A percentile compares a stretch with the other conserved stretches of the same genome.
These are phyloP conservation scores for Akabosia matsudoensis DNA, from an alignment of 1,140 invertebrate species.

Conservation along the genomic window DNA sequence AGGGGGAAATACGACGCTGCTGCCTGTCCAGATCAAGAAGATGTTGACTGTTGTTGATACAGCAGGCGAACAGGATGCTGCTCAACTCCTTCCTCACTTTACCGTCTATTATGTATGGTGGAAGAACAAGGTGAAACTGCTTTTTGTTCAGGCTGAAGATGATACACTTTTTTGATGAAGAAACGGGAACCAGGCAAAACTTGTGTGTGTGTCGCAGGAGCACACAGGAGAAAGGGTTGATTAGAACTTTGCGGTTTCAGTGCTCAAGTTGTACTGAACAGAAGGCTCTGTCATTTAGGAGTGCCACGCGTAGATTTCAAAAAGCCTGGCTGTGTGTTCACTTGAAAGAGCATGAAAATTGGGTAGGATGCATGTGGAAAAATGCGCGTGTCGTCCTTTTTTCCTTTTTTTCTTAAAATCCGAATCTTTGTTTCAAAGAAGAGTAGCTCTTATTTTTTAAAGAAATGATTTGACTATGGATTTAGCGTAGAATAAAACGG, in stretches of 20 bases:
- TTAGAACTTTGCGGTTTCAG: constrained; percentile 7
- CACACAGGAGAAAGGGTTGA: constrained; percentile 1
- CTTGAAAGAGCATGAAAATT: too few species aligned
- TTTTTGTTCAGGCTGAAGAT: neutral
- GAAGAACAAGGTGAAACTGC: neutral
- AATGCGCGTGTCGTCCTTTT: neutral
- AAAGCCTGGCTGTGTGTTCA: too few species aligned
- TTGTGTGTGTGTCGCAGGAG: neutral
- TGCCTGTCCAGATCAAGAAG: neutral
- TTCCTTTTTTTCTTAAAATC: neutral
- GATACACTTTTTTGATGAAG: neutral
- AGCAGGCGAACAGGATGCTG: neutral
- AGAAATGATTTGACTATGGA: neutral
- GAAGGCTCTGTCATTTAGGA: neutral
- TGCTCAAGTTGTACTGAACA: neutral
- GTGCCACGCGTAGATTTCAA: neutral
- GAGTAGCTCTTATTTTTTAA: too few species aligned
- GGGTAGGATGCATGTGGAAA: neutral
- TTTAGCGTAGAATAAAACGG: neutral
- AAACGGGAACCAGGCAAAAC: neutral
- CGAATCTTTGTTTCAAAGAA: too few species aligned
- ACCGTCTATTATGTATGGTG: neutral
- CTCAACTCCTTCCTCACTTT: neutral
- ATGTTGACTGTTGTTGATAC: neutral
- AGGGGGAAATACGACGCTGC: neutral